phyloP scores from a whole-genome alignment of 1,140 invertebrate species.

The Ips nitidus region DNA sequence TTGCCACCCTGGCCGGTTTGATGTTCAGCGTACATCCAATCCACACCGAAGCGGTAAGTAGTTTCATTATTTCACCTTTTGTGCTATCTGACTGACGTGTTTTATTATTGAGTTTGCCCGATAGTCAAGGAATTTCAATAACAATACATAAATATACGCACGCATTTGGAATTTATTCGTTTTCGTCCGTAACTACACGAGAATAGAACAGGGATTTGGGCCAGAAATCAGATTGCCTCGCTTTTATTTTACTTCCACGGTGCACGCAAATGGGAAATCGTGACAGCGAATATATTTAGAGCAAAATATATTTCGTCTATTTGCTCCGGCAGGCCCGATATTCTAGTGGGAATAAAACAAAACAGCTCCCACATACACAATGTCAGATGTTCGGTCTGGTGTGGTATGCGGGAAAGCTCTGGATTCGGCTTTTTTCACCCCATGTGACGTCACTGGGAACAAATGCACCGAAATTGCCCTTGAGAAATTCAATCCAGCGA shows the following conservation, averaged over 20 bases:
- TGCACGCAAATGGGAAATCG: conserved; percentile 16
- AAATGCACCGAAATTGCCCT: no score
- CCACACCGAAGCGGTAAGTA: conserved; percentile 83
- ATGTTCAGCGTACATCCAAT: conserved; percentile 88
- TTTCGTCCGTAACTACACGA: background rate
- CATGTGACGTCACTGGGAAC: no score
- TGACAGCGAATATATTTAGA: conserved; percentile 13
- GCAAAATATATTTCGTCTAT: conserved; percentile 9
- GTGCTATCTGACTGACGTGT: no score
- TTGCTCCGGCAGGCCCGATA: background rate
- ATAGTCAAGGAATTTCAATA: conserved; percentile 8
- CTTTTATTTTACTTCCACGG: conserved; percentile 10
- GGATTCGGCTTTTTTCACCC: no score
- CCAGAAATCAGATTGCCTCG: conserved; percentile 15
- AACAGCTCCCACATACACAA: no score
- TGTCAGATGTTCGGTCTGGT: no score
- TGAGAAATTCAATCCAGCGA: no score
- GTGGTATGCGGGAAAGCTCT: no score
- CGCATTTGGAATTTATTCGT: conserved; percentile 10
- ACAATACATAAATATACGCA: conserved; percentile 5
- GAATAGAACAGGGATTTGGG: conserved; percentile 9
- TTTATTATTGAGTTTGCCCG: no score
- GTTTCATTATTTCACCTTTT: background rate
- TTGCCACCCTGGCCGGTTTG: conserved; percentile 67
- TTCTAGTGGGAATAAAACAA: no score